Evolutionary conservation across 2,797 vertebrate species (phyloP), one percentile per base, ranked within the genome.

Genomic region (Manis pentadactyla): DNA sequence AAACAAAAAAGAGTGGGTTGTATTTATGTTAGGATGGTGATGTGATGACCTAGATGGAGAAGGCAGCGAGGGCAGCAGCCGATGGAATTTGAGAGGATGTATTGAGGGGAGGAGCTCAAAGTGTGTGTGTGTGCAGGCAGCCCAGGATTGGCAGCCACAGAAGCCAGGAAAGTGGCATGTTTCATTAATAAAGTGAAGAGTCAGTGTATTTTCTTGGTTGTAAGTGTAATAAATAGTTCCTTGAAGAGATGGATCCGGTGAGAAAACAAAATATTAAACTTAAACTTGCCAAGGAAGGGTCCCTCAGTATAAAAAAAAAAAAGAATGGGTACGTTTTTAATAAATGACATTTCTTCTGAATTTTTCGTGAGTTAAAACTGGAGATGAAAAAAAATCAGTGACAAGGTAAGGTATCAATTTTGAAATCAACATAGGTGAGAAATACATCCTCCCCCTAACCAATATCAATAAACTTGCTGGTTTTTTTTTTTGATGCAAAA

Each of bases 231-330:
- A 39, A 19, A 34, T 90, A 49, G 21, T 46, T 42, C 27, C 51
- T 86, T 92, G 39, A 66, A 74, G 18, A 91, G 86, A 89, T 64
- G 17, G 34, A 82, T 83, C 49, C 15, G 64, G 34, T 59, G 75
- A 93, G 39, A 64, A 10, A 15, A 83, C 18, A 95, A 53, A 2
- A 11, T 69, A 87, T 98, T 89, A 90, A 90, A 91, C 25, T 90
- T 75, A 93, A 95, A 75, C 29, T 53, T 61, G 19, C 18, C 31
- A 4, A 25, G 63, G 42, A 53, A 86, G 69, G 66, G 21, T n/a
- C 19, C 25, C 4, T 63, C 37, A 21, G 25, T 82, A 66, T n/a
- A 37, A 37, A 39, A 39, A 39, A 83, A 37, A 96, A 89, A 69
- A 69, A 46, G 37, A n/a, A 59, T 51, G n/a, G 29, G 66, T 74